Conservation (phyloP, 1,140 invertebrate species). For the Trachymyrmex cornetzi region DNA sequence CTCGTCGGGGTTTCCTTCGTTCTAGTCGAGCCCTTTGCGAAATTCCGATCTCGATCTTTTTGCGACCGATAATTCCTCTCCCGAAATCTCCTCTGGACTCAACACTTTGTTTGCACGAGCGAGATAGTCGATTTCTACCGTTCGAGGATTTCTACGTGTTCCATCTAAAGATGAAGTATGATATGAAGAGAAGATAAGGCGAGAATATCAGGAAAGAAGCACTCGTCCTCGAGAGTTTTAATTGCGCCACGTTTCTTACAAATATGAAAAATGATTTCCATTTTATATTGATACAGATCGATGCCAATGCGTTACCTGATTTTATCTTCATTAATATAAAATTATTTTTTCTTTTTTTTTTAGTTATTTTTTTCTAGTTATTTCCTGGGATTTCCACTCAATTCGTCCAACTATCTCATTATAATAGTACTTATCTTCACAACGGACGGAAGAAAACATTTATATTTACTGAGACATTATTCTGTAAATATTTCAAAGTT, state of each 20-base stretch:
- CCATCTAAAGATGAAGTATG: constrained; percentile 27
- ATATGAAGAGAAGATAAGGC: constrained; percentile 57
- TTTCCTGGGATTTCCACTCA: background rate
- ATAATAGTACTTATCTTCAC: constrained; percentile 40
- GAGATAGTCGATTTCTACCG: constrained; percentile 22
- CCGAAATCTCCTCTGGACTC: constrained; percentile 67
- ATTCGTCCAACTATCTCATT: constrained; percentile 18
- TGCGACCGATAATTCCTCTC: constrained; percentile 43
- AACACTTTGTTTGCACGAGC: constrained; percentile 54
- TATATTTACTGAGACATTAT: constrained; percentile 27
- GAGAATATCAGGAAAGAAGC: constrained; percentile 21
- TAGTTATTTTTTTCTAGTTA: background rate
- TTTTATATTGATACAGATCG: constrained; percentile 20
- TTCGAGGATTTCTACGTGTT: constrained; percentile 13
- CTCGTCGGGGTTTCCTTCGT: constrained; percentile 44
- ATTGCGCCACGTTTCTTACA: constrained; percentile 35
- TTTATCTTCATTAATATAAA: constrained; percentile 23
- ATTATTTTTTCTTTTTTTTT: constrained; percentile 26
- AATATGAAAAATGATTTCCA: constrained; percentile 35
- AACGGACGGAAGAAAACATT: constrained; percentile 56
- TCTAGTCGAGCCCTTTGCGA: constrained; percentile 30
- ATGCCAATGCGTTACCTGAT: constrained; percentile 24
- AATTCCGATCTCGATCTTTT: constrained; percentile 6
- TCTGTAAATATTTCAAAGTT: constrained; percentile 28
- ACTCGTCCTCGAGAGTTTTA: constrained; percentile 16